phyloP scores from a whole-genome alignment of 2,888 invertebrate genomes.

The Pegoplata infirma region DNA sequence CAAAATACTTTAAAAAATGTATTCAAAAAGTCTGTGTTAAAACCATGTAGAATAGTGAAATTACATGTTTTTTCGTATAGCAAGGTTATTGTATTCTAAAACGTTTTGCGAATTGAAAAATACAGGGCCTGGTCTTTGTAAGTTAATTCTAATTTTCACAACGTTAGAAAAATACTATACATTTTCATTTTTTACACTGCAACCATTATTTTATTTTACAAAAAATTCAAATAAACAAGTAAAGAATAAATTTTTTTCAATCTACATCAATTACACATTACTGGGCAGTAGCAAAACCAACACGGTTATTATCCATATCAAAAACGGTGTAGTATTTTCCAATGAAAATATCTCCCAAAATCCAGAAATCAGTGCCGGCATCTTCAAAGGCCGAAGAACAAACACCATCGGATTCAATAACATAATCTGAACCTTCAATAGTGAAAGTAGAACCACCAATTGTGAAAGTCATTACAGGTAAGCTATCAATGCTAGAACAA shows the following conservation, averaged over 20 bases:
- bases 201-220: neutral
- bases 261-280: slow-evolving; percentile 4
- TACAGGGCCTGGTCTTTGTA: too few relatives aligned
- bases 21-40: too few relatives aligned
- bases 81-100: too few relatives aligned
- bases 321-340: slow-evolving; percentile 97
- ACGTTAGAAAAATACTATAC: too few relatives aligned
- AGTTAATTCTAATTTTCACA: too few relatives aligned
- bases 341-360: slow-evolving; percentile 97
- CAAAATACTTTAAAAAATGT: too few relatives aligned
- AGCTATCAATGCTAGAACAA: slow-evolving; percentile 85
- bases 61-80: too few relatives aligned
- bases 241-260: neutral
- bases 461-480: slow-evolving; percentile 88
- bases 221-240: neutral
- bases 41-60: too few relatives aligned
- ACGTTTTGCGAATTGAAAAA: too few relatives aligned
- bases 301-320: slow-evolving; percentile 89
- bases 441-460: slow-evolving; percentile 86
- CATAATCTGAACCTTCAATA: slow-evolving; percentile 89
- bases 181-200: too few relatives aligned
- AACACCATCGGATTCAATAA: slow-evolving; percentile 79
- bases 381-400: slow-evolving; percentile 96
- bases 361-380: slow-evolving; percentile 86
- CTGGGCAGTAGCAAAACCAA: slow-evolving; percentile 86